Percentiles rank a stretch among this genome's conserved stretches.
Conservation (phyloP, 2,113 vertebrate genomes). For the Morone saxatilis region DNA sequence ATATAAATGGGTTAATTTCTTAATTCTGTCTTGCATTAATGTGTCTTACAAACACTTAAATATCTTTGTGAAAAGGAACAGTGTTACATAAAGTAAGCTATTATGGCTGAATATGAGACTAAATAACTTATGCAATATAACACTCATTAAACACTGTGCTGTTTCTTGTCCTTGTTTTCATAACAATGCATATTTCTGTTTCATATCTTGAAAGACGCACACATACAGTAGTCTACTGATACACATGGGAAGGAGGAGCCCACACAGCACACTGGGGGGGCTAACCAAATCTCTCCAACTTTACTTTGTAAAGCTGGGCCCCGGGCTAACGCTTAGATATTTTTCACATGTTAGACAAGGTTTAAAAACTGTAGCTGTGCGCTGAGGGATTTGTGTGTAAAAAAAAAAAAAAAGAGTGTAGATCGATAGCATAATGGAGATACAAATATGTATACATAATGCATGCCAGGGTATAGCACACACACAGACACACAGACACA, state of each 20-base stretch:
- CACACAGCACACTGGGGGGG: constrained; percentile 18
- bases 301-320: constrained; percentile 37
- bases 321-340: constrained; percentile 22
- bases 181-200: constrained; percentile 29
- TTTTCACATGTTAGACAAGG: neutral
- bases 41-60: neutral
- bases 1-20: neutral
- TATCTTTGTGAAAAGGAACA: neutral
- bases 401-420: constrained; percentile 11
- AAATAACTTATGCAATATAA: neutral
- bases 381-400: neutral
- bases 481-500: neutral
- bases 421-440: constrained; percentile 7
- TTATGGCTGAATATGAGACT: neutral
- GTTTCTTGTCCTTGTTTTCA: neutral
- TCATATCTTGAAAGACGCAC: neutral
- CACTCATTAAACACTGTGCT: neutral
- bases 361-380: constrained; percentile 26
- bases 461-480: neutral
- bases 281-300: constrained; percentile 36
- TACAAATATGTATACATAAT: constrained; percentile 36
- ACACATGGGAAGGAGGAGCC: neutral
- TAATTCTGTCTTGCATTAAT: neutral
- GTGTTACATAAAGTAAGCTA: neutral
- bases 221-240: neutral